These are phyloP conservation scores for Corydoras sp. DNA, from an alignment of 2,113 vertebrate genomes.

Conservation along the genomic window DNA sequence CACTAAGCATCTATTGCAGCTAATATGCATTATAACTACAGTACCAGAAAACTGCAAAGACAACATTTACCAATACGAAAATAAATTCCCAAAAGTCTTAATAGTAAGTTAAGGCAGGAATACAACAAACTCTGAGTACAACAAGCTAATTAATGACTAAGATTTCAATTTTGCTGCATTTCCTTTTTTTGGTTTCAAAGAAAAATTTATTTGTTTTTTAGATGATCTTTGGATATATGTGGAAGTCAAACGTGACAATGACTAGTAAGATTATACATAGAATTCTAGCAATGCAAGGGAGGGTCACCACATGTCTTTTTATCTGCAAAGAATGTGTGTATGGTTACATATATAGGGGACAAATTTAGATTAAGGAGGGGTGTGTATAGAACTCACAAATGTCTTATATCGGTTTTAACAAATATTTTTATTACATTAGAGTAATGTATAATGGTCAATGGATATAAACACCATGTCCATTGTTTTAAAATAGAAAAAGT, in stretches of 20 bases:
- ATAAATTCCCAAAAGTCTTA: no score
- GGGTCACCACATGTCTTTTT: constrained; percentile 18
- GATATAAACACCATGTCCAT: no score
- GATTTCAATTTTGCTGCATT: neutral
- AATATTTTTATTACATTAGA: no score
- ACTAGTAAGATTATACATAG: constrained; percentile 18
- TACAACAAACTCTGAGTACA: neutral
- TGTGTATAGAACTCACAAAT: neutral
- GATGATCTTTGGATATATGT: constrained; percentile 16
- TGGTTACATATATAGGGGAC: neutral
- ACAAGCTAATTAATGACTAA: neutral
- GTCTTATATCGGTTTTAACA: no score
- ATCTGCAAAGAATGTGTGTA: constrained; percentile 14
- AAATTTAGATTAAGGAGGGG: neutral
- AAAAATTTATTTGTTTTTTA: constrained; percentile 23
- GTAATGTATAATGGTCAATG: no score
- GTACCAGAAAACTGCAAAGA: no score
- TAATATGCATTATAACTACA: no score
- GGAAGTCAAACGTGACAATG: constrained; percentile 20
- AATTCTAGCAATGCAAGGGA: constrained; percentile 44
- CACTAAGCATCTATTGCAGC: no score
- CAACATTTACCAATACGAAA: no score
- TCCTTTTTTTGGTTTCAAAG: neutral
- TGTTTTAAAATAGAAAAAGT: no score
- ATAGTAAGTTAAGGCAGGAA: neutral